Percentiles rank a stretch among this genome's conserved stretches.
Conservation (phyloP, 2,113 vertebrate species). For the Bagarius yarrelli region DNA sequence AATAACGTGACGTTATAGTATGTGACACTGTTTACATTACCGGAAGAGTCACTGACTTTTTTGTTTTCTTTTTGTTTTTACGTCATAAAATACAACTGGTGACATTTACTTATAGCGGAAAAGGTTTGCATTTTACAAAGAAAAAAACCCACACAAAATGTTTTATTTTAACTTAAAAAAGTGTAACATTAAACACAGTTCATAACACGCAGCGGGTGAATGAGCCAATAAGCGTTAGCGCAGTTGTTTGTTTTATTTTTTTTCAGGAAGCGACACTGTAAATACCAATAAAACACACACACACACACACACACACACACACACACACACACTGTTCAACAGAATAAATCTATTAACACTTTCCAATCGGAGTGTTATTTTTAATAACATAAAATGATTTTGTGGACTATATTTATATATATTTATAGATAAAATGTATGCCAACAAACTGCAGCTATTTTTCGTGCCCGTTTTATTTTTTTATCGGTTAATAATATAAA, state of each 20-base stretch:
- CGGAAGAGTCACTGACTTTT: neutral
- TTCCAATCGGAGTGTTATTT: neutral
- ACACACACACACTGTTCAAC: too few relatives aligned
- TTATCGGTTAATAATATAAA: neutral
- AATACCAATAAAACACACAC: neutral
- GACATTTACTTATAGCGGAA: neutral
- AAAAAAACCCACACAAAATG: neutral
- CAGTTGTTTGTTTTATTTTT: constrained; percentile 16
- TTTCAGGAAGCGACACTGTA: constrained; percentile 29
- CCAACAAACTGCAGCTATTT: neutral
- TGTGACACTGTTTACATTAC: neutral
- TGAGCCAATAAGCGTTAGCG: constrained; percentile 20
- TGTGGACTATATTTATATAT: neutral
- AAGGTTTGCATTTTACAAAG: neutral
- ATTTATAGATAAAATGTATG: neutral
- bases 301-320: too few relatives aligned
- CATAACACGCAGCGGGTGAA: constrained; percentile 13
- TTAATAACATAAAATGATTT: neutral
- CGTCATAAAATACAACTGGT: neutral
- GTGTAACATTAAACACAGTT: neutral
- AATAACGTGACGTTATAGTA: neutral
- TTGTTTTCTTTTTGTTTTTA: neutral
- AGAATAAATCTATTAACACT: neutral
- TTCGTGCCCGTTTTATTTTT: neutral
- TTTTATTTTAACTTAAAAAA: neutral